Conservation (phyloP, 2,888 invertebrate genomes). For the Nematopogon swammerdamellus region DNA sequence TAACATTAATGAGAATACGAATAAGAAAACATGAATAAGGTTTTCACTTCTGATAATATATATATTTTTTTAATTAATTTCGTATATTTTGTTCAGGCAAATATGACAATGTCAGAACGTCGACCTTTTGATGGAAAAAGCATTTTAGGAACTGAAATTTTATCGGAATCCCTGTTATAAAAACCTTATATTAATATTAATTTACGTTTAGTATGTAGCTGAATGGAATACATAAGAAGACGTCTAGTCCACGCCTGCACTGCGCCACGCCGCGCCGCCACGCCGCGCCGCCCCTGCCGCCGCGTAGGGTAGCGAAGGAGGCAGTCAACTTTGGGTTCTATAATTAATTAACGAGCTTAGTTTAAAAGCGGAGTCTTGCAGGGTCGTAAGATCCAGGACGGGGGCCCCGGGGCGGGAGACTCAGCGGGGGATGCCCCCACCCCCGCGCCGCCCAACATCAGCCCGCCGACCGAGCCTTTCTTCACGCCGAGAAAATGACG, state of each 20-base stretch:
- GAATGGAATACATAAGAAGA: not conserved
- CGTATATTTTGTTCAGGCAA: too few species aligned
- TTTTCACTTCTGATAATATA: too few species aligned
- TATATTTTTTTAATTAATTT: too few species aligned
- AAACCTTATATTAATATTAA: too few species aligned
- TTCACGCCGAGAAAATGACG: constrained; percentile 25
- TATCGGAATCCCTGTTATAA: too few species aligned
- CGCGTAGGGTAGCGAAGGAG: not conserved
- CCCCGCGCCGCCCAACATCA: constrained; percentile 10
- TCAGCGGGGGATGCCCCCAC: not conserved
- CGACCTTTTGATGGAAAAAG: too few species aligned
- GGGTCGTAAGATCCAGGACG: constrained; percentile 48
- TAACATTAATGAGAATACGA: too few species aligned
- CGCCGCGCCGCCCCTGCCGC: not conserved
- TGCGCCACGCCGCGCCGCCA: not conserved
- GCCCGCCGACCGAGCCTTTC: constrained; percentile 25
- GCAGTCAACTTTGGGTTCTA: constrained; percentile 44
- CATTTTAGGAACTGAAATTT: too few species aligned
- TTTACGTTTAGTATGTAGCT: too few species aligned
- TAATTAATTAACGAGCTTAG: constrained; percentile 61
- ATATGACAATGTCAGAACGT: too few species aligned
- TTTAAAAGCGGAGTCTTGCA: constrained; percentile 40
- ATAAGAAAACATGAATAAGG: too few species aligned
- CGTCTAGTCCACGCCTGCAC: not conserved
- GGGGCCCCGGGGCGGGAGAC: constrained; percentile 16